Evolutionary conservation across 1,140 invertebrate species (phyloP).

Genomic region (Zaprionus taronus): DNA sequence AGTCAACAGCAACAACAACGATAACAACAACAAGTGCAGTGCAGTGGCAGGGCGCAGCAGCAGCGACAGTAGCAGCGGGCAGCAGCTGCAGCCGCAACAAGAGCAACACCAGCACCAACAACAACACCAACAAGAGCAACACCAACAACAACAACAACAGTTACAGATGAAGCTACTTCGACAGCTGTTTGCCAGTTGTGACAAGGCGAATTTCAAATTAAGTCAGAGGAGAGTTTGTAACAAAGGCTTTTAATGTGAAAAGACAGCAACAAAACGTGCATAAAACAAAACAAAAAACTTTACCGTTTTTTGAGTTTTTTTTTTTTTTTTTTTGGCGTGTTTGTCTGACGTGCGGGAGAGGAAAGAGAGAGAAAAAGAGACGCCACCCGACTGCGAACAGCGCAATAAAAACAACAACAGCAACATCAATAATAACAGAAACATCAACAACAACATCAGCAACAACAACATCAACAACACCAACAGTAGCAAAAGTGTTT

Average conservation of each 20-base stretch:
- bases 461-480: constrained; percentile 31
- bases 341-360: background rate
- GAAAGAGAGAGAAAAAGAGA: constrained; percentile 1
- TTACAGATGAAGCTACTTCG: constrained; percentile 19
- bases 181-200: constrained; percentile 46
- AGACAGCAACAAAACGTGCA: constrained; percentile 15
- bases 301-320: constrained; percentile 47
- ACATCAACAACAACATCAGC: constrained; percentile 14
- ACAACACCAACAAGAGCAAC: constrained; percentile 3
- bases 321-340: background rate
- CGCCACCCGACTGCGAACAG: constrained; percentile 24
- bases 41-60: constrained; percentile 24
- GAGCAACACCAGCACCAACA: background rate
- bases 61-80: constrained; percentile 5
- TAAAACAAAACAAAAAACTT: constrained; percentile 31
- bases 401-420: constrained; percentile 27
- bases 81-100: background rate
- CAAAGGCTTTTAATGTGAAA: constrained; percentile 26
- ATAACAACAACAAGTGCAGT: constrained; percentile 59
- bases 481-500: constrained; percentile 37
- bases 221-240: constrained; percentile 30
- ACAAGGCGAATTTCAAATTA: constrained; percentile 45
- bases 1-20: constrained; percentile 40
- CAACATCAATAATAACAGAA: constrained; percentile 27
- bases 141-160: constrained; percentile 10